phyloP scores from a whole-genome alignment of 2,113 vertebrate species.

The Cyrtonyx montezumae region DNA sequence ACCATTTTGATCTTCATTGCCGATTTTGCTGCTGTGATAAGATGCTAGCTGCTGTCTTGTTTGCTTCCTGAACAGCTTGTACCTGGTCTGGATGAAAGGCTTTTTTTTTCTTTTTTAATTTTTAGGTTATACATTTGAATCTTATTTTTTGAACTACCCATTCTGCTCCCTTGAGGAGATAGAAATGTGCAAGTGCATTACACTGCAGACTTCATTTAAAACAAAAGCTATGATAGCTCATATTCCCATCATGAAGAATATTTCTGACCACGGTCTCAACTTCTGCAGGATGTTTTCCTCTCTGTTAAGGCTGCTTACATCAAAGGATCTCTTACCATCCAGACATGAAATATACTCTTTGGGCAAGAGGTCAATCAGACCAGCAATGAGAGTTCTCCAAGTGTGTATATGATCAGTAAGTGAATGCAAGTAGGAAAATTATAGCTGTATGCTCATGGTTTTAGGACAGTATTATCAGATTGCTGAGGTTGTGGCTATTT shows the following conservation, averaged over 20 bases:
- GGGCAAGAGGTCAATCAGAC: neutral
- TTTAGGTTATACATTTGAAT: neutral
- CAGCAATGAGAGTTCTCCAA: neutral
- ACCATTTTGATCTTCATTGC: constrained; percentile 54
- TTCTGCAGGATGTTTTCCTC: neutral
- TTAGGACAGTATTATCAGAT: neutral
- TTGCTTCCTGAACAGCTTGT: constrained; percentile 20
- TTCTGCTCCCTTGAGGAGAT: neutral
- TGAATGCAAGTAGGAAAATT: neutral
- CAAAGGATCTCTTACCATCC: neutral
- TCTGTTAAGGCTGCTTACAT: neutral
- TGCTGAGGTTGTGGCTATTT: neutral
- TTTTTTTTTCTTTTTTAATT: neutral
- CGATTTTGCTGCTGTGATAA: constrained; percentile 62
- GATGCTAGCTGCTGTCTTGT: constrained; percentile 16
- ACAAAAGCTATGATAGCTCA: neutral
- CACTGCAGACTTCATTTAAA: neutral
- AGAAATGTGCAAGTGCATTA: neutral
- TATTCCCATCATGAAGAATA: neutral
- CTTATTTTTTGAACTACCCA: neutral
- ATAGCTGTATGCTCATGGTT: neutral
- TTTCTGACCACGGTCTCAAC: neutral
- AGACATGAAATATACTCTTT: neutral
- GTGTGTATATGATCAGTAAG: neutral
- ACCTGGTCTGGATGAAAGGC: neutral